Base-by-base conservation (phyloP, 2,797 vertebrate species). In the Parotocinclus haroldoi region DNA sequence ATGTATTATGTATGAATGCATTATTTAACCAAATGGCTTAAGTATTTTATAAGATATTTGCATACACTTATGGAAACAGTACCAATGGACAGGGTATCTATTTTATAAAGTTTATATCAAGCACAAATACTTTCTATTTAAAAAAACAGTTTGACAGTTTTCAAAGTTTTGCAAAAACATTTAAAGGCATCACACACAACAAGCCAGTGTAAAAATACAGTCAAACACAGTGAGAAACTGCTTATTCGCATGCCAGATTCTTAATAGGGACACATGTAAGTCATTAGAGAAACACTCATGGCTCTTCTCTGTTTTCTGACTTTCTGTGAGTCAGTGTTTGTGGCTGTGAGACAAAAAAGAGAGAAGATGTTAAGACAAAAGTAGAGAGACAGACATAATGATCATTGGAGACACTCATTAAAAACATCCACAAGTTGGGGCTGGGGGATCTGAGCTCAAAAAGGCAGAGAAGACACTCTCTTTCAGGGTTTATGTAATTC, bases 241-340 rank as follows among this genome's bases (percentile, higher is more conserved):
- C 74, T 81, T 79, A 50, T 56, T 61, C 60, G 50, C 66, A 81
- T 85, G 85, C 87, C 85, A 87, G 82, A 81, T 84, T 86, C 83
- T 85, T 88, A 87, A 89, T 87, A 75, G 80, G 84, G 85, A 88
- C 89, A 89, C 86, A 85, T 89, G 86, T 88, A 89, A 87, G 80
- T 80, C 79, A 87, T 88, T 88, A 87, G 80, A 84, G 83, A 79
- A 83, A 84, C 84, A 87, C 83, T 88, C 85, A 84, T 80, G 87
- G 83, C 84, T 88, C 78, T 82, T 84, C 18, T 27, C 27, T 27
- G 27, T 5, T 27, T 27, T 27, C 2, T 27, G 27, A 27, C 27
- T 27, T 27, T 12, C 9, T 42, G 44, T 56, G 27, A 56, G 51
- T 61, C 10, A 62, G 18, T 62, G 52, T 67, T 27, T 50, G 44